These are phyloP conservation scores for Anoura caudifer DNA, from an alignment of 2,113 vertebrate species.

Conservation along the genomic window DNA sequence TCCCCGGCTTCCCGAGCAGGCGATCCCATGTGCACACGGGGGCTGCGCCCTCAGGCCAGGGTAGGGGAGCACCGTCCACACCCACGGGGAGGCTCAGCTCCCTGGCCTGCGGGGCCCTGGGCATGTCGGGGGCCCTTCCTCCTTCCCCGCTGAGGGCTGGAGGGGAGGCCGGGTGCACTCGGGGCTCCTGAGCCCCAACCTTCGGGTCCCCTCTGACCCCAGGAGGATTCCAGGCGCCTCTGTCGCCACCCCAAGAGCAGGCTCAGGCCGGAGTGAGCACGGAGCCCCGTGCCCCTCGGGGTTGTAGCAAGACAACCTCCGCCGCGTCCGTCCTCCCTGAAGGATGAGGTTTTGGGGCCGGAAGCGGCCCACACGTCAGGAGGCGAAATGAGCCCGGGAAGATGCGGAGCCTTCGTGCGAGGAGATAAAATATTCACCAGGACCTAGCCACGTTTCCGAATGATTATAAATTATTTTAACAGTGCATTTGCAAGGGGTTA, in stretches of 20 bases:
- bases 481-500: slow-evolving; percentile 84
- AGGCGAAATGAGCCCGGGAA: background rate
- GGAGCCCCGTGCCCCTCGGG: fast-evolving
- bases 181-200: fast-evolving
- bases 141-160: too few relatives aligned
- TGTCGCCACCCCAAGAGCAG: too few relatives aligned
- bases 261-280: fast-evolving
- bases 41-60: background rate
- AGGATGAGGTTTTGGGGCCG: background rate
- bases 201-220: background rate
- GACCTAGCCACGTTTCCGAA: slow-evolving; percentile 77
- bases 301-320: background rate
- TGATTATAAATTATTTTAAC: slow-evolving; percentile 86
- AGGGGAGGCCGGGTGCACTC: background rate
- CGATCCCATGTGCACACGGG: too few relatives aligned
- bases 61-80: fast-evolving
- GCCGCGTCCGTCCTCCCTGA: background rate
- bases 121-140: fast-evolving
- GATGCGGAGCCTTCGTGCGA: slow-evolving; percentile 49
- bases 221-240: fast-evolving
- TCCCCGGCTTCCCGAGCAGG: background rate
- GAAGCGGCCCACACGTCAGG: slow-evolving; percentile 32
- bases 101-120: fast-evolving
- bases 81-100: background rate
- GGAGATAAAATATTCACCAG: slow-evolving; percentile 78